Evolutionary conservation across 1,140 invertebrate species (phyloP).

Genomic region (Plectus sambesii): DNA sequence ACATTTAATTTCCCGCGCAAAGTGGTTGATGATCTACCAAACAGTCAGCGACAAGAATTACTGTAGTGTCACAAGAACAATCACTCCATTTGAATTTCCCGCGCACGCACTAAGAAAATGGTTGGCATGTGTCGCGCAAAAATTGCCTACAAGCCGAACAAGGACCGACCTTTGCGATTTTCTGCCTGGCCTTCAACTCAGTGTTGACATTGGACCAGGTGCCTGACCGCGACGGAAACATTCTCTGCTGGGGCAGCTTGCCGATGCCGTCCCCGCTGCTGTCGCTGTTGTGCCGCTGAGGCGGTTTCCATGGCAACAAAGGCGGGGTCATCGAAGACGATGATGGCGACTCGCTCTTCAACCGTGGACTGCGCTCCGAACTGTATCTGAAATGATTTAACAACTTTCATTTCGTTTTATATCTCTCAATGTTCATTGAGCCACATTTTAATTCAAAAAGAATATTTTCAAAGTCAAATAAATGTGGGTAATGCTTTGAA

Average conservation of each 20-base stretch:
- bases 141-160: too few species aligned
- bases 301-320: slow-evolving; percentile 2
- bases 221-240: slow-evolving; percentile 2
- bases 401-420: too few species aligned
- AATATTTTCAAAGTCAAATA: too few species aligned
- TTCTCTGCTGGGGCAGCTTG: slow-evolving; percentile 8
- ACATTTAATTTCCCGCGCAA: too few species aligned
- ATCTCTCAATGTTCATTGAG: too few species aligned
- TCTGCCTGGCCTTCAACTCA: slow-evolving; percentile 27
- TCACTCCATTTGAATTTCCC: neutral
- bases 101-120: too few species aligned
- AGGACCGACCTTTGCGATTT: slow-evolving; percentile 31
- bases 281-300: neutral
- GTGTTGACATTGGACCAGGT: slow-evolving; percentile 27
- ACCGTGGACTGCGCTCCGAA: neutral
- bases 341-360: neutral
- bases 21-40: neutral
- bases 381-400: slow-evolving; percentile 1
- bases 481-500: too few species aligned
- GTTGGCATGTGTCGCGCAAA: too few species aligned
- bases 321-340: slow-evolving; percentile 5
- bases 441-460: too few species aligned
- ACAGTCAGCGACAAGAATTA: slow-evolving; percentile 1
- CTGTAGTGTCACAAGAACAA: neutral
- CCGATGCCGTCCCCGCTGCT: neutral